Evolutionary conservation across 2,888 invertebrate species (phyloP).

Genomic region (Cephalotes varians): DNA sequence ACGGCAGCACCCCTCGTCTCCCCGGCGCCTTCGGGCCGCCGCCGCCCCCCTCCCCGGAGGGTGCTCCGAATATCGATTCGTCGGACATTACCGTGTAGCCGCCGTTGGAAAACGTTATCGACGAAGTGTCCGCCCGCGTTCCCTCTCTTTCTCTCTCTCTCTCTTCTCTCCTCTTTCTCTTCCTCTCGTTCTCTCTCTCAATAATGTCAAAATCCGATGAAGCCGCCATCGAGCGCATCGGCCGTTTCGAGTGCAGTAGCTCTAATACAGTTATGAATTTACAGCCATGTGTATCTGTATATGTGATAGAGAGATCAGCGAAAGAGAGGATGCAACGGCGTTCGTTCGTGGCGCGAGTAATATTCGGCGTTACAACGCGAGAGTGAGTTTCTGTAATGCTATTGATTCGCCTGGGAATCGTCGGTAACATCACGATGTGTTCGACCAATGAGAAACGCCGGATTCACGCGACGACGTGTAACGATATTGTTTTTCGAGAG

Average conservation of each 20-base stretch:
- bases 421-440: constrained; percentile 46
- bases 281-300: constrained; percentile 40
- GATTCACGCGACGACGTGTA: constrained; percentile 45
- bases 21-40: constrained; percentile 61
- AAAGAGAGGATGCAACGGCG: constrained; percentile 40
- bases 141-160: constrained; percentile 14
- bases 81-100: constrained; percentile 67
- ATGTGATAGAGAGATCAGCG: constrained; percentile 46
- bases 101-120: constrained; percentile 72
- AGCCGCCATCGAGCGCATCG: constrained; percentile 54
- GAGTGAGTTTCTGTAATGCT: constrained; percentile 54
- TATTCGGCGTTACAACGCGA: constrained; percentile 55
- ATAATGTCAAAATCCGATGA: constrained; percentile 59
- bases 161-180: neutral
- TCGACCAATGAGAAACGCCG: constrained; percentile 44
- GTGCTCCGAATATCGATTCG: constrained; percentile 71
- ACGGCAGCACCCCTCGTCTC: constrained; percentile 56
- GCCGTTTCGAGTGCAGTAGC: constrained; percentile 56
- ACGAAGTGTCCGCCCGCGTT: constrained; percentile 55
- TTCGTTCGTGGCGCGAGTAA: constrained; percentile 59
- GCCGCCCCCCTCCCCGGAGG: constrained; percentile 47
- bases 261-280: constrained; percentile 62
- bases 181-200: constrained; percentile 30
- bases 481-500: constrained; percentile 49
- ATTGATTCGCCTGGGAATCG: constrained; percentile 55